Conservation (phyloP, 2,113 vertebrate species). For the Scatophagus argus region DNA sequence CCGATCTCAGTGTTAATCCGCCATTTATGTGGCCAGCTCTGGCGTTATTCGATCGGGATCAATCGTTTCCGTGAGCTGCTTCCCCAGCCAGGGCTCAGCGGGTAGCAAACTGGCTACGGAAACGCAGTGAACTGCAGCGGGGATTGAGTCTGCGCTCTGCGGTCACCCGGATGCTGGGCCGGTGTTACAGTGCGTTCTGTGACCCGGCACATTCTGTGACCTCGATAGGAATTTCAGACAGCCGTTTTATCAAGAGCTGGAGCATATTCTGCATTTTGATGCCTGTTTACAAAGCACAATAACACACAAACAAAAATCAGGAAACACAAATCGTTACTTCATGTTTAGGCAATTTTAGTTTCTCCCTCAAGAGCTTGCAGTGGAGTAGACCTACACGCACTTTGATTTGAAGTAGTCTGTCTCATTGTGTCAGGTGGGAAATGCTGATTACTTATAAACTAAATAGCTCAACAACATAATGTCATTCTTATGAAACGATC, state of each 20-base stretch:
- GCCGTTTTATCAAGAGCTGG: no score
- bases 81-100: constrained; percentile 72
- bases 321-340: no score
- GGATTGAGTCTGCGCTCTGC: constrained; percentile 81
- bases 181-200: constrained; percentile 41
- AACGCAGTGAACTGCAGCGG: constrained; percentile 77
- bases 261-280: not conserved
- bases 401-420: no score
- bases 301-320: no score
- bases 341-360: no score
- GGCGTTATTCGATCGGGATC: constrained; percentile 62
- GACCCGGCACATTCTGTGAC: constrained; percentile 24
- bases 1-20: constrained; percentile 54
- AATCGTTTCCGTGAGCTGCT: constrained; percentile 65
- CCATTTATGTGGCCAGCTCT: constrained; percentile 62
- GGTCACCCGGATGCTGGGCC: constrained; percentile 71
- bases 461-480: not conserved
- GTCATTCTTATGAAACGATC: not conserved
- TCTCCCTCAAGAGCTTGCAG: no score
- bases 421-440: no score
- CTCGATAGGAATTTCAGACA: not conserved
- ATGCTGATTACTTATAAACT: no score
- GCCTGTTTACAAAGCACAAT: no score
- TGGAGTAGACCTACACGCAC: no score
- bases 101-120: constrained; percentile 79